Base-by-base conservation (phyloP, 2,797 vertebrate species). In the Coranthus polyacanthus region DNA sequence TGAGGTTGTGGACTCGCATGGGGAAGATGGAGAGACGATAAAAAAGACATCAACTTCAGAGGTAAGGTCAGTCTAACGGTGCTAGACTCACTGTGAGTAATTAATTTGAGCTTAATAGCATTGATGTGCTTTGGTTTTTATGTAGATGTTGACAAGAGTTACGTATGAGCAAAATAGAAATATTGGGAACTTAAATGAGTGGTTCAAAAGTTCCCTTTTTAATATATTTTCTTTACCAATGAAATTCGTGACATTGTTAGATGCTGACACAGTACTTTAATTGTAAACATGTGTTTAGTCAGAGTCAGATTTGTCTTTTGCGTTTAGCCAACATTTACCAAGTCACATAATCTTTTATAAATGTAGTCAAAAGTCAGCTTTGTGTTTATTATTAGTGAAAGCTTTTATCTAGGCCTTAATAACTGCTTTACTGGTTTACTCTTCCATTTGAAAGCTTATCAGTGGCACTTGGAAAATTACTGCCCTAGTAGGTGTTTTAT, bases 21-120 rank as follows among this genome's bases (percentile, higher is more conserved):
- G 52, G 17, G 47, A 75, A 71, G 82, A 92, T 93, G 91, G 85
- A 86, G 47, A 63, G 72, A 60, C 79, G 68, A 79, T 93, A 92
- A 90, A 84, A 79, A 86, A 84, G 70, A 85, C 81, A 59, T 85
- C 83, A 64, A 51, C 79, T 75, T 77, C 81, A 83, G 88, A 89
- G 93, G 92, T 94, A 92, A 87, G 93, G 79, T 75, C 70, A 84
- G 57, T 77, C 56, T 34, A 37, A 36, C 20, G 9, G 42, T 38
- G 52, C 52, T 68, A 61, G 60, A 58, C 13, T 21, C 9, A 9
- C 38, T 54, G 21, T 11, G 13, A 16, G 18, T 56, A 22, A 3
- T 65, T 24, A 2, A 13, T 49, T 57, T 63, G 1, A 46, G 45
- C 32, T 24, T 34, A 57, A 32, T n/a, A 1, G 3, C 2, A 21